Evolutionary conservation across 1,140 invertebrate genomes (phyloP).

Genomic region (Lineus longissimus): DNA sequence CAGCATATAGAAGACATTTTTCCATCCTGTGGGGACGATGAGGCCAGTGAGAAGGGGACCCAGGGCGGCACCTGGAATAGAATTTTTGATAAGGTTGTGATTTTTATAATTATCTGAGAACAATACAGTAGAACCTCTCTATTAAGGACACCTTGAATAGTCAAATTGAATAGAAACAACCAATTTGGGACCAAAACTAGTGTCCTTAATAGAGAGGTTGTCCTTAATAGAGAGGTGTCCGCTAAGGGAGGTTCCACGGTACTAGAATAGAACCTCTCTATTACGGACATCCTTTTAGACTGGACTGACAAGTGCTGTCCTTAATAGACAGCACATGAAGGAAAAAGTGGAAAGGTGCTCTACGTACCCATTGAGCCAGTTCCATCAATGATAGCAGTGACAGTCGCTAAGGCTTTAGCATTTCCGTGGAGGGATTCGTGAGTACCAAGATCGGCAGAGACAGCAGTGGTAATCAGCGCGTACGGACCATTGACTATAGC

Average conservation of each 20-base stretch:
- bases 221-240: no score
- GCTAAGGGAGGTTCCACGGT: no score
- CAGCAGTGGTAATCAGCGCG: conserved; percentile 91
- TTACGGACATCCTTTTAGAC: neutral
- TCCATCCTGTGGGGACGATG: conserved; percentile 70
- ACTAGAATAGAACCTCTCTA: no score
- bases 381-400: conserved; percentile 94
- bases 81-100: neutral
- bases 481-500: conserved; percentile 91
- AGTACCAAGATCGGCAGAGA: conserved; percentile 88
- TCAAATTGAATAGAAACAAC: no score
- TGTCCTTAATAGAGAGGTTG: no score
- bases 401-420: conserved; percentile 86
- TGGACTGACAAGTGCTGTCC: no score
- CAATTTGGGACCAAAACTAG: no score
- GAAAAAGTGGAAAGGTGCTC: neutral
- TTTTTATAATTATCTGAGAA: neutral
- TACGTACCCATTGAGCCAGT: conserved; percentile 80
- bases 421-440: conserved; percentile 80
- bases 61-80: conserved; percentile 72
- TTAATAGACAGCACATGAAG: neutral
- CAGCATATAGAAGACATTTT: conserved; percentile 88
- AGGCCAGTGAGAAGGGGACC: conserved; percentile 87
- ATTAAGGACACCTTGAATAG: no score
- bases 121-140: no score